Conservation (phyloP, 1,140 invertebrate species). For the Megalopta genalis region DNA sequence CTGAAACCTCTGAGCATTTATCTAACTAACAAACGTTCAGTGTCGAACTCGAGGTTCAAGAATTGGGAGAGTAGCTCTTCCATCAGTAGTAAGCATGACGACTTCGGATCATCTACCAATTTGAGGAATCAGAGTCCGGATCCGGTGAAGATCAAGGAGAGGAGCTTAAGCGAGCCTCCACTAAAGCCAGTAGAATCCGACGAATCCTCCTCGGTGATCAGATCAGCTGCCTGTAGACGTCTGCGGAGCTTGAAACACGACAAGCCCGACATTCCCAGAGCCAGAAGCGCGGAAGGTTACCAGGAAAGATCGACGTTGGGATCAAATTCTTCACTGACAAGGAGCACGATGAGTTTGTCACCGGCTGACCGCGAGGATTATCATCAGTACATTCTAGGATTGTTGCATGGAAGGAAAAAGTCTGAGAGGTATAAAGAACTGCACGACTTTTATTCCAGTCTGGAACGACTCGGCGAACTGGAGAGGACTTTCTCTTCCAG, state of each 20-base stretch:
- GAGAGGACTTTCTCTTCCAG: slow-evolving; percentile 87
- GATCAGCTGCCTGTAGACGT: slow-evolving; percentile 84
- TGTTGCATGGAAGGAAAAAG: slow-evolving; percentile 86
- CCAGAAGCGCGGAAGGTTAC: slow-evolving; percentile 81
- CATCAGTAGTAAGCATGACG: slow-evolving; percentile 74
- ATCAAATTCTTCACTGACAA: slow-evolving; percentile 72
- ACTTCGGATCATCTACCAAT: slow-evolving; percentile 70
- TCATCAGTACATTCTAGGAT: slow-evolving; percentile 86
- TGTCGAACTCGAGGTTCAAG: slow-evolving; percentile 86
- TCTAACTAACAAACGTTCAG: slow-evolving; percentile 85
- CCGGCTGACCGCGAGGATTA: slow-evolving; percentile 82
- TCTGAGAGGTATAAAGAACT: slow-evolving; percentile 92
- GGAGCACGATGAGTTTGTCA: slow-evolving; percentile 78
- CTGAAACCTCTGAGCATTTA: slow-evolving; percentile 83
- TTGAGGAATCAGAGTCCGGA: slow-evolving; percentile 69
- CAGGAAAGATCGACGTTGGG: slow-evolving; percentile 61
- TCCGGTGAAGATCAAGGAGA: slow-evolving; percentile 67
- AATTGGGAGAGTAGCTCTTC: slow-evolving; percentile 81
- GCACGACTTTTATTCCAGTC: slow-evolving; percentile 90
- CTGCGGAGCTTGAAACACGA: slow-evolving; percentile 80
- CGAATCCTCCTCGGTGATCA: slow-evolving; percentile 75
- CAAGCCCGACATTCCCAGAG: slow-evolving; percentile 72
- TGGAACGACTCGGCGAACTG: slow-evolving; percentile 91
- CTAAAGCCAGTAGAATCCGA: slow-evolving; percentile 65
- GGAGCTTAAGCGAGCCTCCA: slow-evolving; percentile 79